These are phyloP conservation scores for Epinephelus coioides DNA, from an alignment of 2,797 vertebrate species.

Conservation along the genomic window DNA sequence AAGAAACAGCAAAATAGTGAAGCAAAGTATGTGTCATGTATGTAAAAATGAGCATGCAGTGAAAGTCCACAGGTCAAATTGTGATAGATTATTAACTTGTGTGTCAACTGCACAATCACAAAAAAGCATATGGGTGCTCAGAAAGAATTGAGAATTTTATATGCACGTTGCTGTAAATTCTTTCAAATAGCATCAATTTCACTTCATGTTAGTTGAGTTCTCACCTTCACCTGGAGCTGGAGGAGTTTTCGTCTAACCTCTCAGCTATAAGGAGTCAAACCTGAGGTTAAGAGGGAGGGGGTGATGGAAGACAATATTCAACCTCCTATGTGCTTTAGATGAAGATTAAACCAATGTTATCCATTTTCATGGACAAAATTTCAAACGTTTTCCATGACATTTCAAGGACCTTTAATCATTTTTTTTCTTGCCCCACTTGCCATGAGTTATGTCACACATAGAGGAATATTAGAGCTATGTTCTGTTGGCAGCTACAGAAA, in stretches of 20 bases:
- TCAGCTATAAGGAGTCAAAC: background rate
- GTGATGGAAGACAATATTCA: background rate
- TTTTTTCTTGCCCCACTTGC: too few species aligned
- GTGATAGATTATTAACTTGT: too few species aligned
- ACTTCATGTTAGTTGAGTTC: background rate
- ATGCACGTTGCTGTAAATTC: background rate
- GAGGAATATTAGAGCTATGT: too few species aligned
- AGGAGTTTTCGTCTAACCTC: background rate
- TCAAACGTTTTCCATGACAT: too few species aligned
- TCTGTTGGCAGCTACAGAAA: too few species aligned
- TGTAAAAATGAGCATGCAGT: background rate
- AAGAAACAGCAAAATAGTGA: background rate
- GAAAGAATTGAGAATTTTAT: background rate
- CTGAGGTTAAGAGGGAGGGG: background rate
- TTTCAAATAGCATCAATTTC: background rate
- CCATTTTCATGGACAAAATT: too few species aligned
- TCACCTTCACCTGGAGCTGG: slow-evolving; percentile 20
- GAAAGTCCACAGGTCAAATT: background rate
- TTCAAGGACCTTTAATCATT: too few species aligned
- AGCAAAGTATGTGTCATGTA: too few species aligned
- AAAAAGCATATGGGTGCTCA: background rate
- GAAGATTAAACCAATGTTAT: background rate
- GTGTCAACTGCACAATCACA: background rate
- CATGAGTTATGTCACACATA: too few species aligned
- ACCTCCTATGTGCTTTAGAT: background rate